Evolutionary conservation across 1,140 invertebrate species (phyloP).

Genomic region (Caerostris darwini): DNA sequence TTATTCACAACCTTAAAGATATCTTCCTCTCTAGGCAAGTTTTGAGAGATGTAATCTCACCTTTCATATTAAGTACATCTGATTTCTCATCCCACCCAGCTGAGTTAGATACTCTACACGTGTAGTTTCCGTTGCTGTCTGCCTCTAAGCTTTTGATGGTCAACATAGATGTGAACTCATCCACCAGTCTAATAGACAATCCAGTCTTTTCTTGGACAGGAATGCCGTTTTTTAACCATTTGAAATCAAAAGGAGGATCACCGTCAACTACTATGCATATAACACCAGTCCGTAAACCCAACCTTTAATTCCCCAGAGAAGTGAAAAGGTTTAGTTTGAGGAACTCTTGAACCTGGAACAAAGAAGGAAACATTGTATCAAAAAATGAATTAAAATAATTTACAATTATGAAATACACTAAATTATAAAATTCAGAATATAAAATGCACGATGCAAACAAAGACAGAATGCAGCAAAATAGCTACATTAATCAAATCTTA

Average conservation of each 20-base stretch:
- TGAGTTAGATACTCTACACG: constrained; percentile 77
- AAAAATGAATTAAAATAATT: neutral
- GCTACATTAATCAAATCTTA: no score
- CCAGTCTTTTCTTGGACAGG: neutral
- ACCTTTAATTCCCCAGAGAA: constrained; percentile 85
- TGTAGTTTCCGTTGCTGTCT: constrained; percentile 78
- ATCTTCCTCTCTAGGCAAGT: no score
- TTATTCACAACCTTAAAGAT: no score
- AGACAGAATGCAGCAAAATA: neutral
- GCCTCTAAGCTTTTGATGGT: constrained; percentile 65
- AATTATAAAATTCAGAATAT: neutral
- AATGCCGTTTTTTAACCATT: constrained; percentile 76
- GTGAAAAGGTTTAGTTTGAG: constrained; percentile 73
- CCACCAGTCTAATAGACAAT: constrained; percentile 23
- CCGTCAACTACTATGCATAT: constrained; percentile 80
- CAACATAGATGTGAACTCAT: constrained; percentile 81
- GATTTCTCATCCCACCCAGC: constrained; percentile 52
- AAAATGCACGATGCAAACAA: neutral
- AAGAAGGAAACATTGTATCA: neutral
- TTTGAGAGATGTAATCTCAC: neutral
- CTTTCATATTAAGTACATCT: constrained; percentile 43
- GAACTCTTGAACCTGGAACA: constrained; percentile 24
- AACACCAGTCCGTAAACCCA: constrained; percentile 85
- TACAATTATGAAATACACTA: neutral
- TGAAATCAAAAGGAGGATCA: constrained; percentile 79